Conservation (phyloP, 2,797 vertebrate species). For the Diglossa cyanea region DNA sequence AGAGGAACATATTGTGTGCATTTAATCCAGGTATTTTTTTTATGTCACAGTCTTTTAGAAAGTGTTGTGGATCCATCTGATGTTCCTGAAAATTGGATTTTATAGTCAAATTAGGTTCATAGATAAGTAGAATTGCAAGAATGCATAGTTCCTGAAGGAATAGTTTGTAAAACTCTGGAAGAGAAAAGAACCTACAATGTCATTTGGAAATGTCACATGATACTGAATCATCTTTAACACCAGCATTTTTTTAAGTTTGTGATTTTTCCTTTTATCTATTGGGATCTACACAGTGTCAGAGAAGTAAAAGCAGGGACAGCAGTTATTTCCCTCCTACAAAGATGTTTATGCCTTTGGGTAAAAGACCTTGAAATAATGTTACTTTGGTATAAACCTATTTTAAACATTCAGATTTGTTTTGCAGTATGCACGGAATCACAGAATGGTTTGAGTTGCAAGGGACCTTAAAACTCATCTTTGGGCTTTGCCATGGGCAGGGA, state of each 20-base stretch:
- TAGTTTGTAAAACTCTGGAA: background rate
- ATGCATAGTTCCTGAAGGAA: background rate
- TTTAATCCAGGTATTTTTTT: background rate
- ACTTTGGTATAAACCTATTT: background rate
- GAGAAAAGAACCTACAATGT: background rate
- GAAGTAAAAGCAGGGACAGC: background rate
- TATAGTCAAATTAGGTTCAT: background rate
- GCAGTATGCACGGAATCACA: background rate
- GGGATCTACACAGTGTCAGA: background rate
- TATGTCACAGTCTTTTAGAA: background rate
- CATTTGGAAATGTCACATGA: background rate
- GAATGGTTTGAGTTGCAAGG: background rate
- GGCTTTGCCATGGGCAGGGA: background rate
- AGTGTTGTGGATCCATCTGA: background rate
- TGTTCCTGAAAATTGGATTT: background rate
- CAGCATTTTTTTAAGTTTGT: background rate
- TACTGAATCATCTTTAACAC: background rate
- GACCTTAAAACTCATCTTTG: background rate
- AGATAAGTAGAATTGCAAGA: background rate
- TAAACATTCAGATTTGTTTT: background rate
- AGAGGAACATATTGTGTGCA: background rate
- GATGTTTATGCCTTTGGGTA: background rate
- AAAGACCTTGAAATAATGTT: background rate
- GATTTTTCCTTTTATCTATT: background rate
- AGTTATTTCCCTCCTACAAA: background rate